These are phyloP conservation scores for Drepana arcuata DNA, from an alignment of 1,140 invertebrate species.

Conservation along the genomic window DNA sequence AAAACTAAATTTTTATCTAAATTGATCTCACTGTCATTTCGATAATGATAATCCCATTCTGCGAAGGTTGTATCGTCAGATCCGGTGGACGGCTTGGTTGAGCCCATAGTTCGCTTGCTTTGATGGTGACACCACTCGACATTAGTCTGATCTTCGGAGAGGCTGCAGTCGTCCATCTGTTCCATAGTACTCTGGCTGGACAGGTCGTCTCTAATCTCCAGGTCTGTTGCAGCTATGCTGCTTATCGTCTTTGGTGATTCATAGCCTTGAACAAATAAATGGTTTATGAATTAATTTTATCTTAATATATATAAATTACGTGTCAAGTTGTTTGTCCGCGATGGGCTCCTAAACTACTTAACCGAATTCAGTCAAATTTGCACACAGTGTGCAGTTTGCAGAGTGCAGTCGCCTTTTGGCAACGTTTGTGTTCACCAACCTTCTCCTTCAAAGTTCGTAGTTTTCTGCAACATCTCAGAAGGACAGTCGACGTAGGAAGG, in stretches of 20 bases:
- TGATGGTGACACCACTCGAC: not conserved
- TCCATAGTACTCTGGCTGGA: slow-evolving; percentile 21
- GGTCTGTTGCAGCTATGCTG: slow-evolving; percentile 13
- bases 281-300: not conserved
- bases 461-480: slow-evolving; percentile 44
- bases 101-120: no score
- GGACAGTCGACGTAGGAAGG: slow-evolving; percentile 36
- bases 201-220: slow-evolving; percentile 14
- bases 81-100: no score
- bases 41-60: no score
- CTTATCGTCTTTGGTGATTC: slow-evolving; percentile 11
- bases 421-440: slow-evolving; percentile 8
- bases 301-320: no score
- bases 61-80: no score
- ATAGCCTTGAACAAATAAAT: slow-evolving; percentile 10
- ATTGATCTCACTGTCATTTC: no score
- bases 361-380: not conserved
- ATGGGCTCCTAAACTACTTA: no score
- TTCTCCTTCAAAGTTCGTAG: slow-evolving; percentile 42
- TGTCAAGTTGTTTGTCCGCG: no score
- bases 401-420: not conserved
- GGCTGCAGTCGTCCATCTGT: slow-evolving; percentile 5
- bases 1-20: no score
- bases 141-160: slow-evolving; percentile 17
- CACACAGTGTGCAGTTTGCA: not conserved